A percentile compares a stretch with the other conserved stretches of the same genome.
Conservation (phyloP, 2,888 invertebrate species). For the Ophraella communa region DNA sequence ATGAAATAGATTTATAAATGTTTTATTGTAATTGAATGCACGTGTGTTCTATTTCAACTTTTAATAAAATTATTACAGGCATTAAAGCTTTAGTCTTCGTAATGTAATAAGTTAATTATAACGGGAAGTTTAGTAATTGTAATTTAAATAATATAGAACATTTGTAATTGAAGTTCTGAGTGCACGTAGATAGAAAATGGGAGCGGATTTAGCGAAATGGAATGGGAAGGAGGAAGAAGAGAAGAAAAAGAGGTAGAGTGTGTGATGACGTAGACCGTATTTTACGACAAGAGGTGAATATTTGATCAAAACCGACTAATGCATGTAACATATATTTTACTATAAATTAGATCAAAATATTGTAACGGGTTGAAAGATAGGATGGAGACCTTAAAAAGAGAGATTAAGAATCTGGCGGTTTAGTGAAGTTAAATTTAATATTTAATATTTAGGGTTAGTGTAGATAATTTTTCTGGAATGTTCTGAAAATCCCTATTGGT, state of each 20-base stretch:
- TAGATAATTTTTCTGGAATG: no score
- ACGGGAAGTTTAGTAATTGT: slow-evolving; percentile 58
- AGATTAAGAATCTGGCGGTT: no score
- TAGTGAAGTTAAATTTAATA: no score
- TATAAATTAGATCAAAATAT: slow-evolving; percentile 20
- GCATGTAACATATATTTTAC: slow-evolving; percentile 20
- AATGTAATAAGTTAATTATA: slow-evolving; percentile 59
- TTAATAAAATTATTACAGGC: slow-evolving; percentile 58
- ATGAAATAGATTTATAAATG: slow-evolving; percentile 57
- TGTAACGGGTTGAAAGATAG: no score
- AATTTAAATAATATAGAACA: slow-evolving; percentile 59
- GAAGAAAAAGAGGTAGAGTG: no score
- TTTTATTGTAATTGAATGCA: slow-evolving; percentile 58
- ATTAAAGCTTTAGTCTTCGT: slow-evolving; percentile 58
- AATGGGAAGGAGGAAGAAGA: background rate
- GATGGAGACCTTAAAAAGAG: no score
- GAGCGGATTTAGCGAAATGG: slow-evolving; percentile 38
- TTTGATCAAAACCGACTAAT: slow-evolving; percentile 30
- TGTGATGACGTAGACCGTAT: slow-evolving; percentile 15
- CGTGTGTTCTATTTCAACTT: slow-evolving; percentile 58
- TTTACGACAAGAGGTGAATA: slow-evolving; percentile 42
- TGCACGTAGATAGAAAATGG: slow-evolving; percentile 52
- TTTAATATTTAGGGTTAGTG: no score
- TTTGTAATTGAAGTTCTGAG: slow-evolving; percentile 56
- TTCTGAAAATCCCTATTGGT: no score